Evolutionary conservation across 2,113 vertebrate genomes (phyloP), one percentile per base, ranked within the genome.

Genomic region (Argyrosomus japonicus): DNA sequence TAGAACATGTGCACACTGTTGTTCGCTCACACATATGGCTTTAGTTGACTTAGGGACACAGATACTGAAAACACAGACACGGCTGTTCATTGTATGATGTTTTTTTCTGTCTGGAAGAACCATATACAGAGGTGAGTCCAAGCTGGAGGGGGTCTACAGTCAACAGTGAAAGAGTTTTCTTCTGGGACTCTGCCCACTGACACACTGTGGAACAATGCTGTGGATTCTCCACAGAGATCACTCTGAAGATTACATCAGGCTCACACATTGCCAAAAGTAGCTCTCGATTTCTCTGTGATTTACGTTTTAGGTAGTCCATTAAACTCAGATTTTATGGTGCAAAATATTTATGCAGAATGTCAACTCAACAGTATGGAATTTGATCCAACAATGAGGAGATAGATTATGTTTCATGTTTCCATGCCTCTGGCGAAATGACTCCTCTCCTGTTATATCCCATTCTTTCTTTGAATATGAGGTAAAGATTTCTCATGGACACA

Each of bases 181-280:
- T 53, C 13, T 5, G 36, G 68, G 48, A 29, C 29, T 65, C 36
- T 85, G 7, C 57, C 65, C 56, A 17, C 23, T 76, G 75, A 88
- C 75, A 87, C 68, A 64, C 45, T 51, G 64, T 65, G 77, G 50
- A 84, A 82, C 70, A 76, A 69, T 70, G 56, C 23, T 15, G 23
- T 56, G 23, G 81, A 83, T 61, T 82, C 81, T 58, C 74, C 58
- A 25, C 75, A 56, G 70, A 86, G 40, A 68, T 56, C 23, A 45
- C 47, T 60, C 48, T 8, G n/a, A 62, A 9, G 21, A 86, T 91
- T 45, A 90, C 75, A 77, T 88, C 81, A 87, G 40, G 53, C 53
- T 68, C 65, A 18, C 9, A 50, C 1, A 53, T 61, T 51, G 75
- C 84, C 83, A 88, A 75, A 51, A 62, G 70, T 25, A 3, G 21